phyloP scores from a whole-genome alignment of 1,140 invertebrate species.

The Magallana gigas region DNA sequence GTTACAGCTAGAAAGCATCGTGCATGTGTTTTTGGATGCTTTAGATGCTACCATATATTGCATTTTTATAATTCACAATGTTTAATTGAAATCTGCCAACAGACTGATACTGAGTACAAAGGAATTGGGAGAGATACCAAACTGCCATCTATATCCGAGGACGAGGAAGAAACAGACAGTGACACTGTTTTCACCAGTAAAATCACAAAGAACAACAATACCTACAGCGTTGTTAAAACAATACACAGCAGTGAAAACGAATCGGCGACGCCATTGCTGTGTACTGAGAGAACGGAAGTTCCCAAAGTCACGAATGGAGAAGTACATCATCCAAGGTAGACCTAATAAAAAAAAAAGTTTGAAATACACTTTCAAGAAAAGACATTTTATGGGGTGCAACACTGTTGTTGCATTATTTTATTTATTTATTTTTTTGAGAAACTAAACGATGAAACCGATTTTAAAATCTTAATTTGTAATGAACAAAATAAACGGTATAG shows the following conservation, averaged over 20 bases:
- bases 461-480: too few species aligned
- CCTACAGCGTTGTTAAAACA: background rate
- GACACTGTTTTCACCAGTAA: slow-evolving; percentile 50
- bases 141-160: slow-evolving; percentile 74
- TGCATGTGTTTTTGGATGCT: too few species aligned
- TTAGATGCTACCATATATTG: too few species aligned
- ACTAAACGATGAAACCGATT: too few species aligned
- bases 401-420: too few species aligned
- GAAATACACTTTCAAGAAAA: too few species aligned
- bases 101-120: slow-evolving; percentile 61
- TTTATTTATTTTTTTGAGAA: too few species aligned
- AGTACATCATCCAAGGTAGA: slow-evolving; percentile 47
- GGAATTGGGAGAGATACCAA: slow-evolving; percentile 64
- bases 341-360: too few species aligned
- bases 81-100: background rate
- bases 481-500: too few species aligned
- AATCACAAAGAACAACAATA: slow-evolving; percentile 29
- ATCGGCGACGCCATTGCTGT: slow-evolving; percentile 34
- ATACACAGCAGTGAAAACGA: slow-evolving; percentile 39
- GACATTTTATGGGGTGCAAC: too few species aligned
- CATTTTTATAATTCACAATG: too few species aligned
- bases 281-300: slow-evolving; percentile 40
- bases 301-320: slow-evolving; percentile 60
- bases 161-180: slow-evolving; percentile 65
- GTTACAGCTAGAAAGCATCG: too few species aligned